Evolutionary conservation across 1,140 invertebrate species (phyloP).

Genomic region (Drosophila jambulina): DNA sequence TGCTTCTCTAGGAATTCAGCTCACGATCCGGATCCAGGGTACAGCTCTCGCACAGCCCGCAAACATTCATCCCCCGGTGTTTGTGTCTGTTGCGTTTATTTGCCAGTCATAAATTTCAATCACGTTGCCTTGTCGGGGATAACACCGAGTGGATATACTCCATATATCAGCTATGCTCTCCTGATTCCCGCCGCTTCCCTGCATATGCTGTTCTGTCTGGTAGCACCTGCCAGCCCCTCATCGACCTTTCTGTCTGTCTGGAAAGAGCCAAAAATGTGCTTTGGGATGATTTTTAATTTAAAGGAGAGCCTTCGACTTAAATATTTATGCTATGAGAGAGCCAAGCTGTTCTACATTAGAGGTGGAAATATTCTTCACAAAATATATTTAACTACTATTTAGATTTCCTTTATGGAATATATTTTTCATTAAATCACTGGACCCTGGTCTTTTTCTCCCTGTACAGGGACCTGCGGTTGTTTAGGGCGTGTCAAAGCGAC

Average conservation of each 20-base stretch:
- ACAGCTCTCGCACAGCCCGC: not conserved
- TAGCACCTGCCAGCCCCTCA: constrained; percentile 46
- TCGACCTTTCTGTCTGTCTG: constrained; percentile 11
- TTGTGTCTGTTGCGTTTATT: constrained; percentile 65
- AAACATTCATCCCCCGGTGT: constrained; percentile 17
- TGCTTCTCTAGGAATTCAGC: constrained; percentile 46
- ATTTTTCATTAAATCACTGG: not conserved
- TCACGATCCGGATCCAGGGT: constrained; percentile 56
- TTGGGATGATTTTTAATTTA: not conserved
- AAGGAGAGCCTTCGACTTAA: not conserved
- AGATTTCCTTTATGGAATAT: not conserved
- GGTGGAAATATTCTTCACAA: not conserved
- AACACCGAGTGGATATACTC: constrained; percentile 80
- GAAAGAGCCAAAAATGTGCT: constrained; percentile 19
- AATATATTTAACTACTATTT: not conserved
- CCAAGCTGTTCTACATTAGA: not conserved
- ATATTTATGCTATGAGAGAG: not conserved
- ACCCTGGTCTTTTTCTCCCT: not conserved
- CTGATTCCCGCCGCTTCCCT: constrained; percentile 33
- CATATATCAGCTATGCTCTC: constrained; percentile 56
- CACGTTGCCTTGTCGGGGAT: constrained; percentile 80
- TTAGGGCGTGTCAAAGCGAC: constrained; percentile 48
- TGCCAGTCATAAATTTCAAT: constrained; percentile 84
- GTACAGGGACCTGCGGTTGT: constrained; percentile 28
- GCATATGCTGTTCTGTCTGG: constrained; percentile 54